Percentiles rank a stretch among this genome's conserved stretches.
Conservation (phyloP, 53 echinoderm and acorn worm genomes). For the Hippasteria phrygiana region DNA sequence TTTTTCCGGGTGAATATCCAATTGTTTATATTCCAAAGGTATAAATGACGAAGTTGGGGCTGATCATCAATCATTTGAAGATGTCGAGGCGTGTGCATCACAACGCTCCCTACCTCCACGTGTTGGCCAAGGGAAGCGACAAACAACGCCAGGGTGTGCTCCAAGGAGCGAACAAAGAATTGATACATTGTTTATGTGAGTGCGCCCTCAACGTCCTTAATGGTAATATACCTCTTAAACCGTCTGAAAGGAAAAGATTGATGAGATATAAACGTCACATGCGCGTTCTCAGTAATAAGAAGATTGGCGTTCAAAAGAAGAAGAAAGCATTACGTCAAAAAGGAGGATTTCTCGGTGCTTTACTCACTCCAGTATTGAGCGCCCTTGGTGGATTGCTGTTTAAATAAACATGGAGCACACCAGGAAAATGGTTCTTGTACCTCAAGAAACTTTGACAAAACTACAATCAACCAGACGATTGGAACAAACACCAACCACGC, state of each 20-base stretch:
- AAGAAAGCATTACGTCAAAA: slow-evolving; percentile 71
- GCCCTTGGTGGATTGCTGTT: slow-evolving; percentile 49
- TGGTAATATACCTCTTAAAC: slow-evolving; percentile 65
- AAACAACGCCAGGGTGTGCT: slow-evolving; percentile 73
- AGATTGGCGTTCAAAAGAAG: slow-evolving; percentile 33
- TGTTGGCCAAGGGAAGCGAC: slow-evolving; percentile 69
- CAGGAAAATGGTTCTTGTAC: slow-evolving; percentile 84
- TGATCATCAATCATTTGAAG: slow-evolving; percentile 8
- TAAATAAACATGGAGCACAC: slow-evolving; percentile 70
- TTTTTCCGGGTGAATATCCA: slow-evolving; percentile 69
- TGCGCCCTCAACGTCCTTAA: slow-evolving; percentile 24
- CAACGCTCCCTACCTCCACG: slow-evolving; percentile 70
- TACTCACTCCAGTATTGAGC: slow-evolving; percentile 45
- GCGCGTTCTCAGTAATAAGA: slow-evolving; percentile 64
- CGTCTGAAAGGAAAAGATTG: slow-evolving; percentile 65
- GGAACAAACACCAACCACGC: slow-evolving; percentile 57
- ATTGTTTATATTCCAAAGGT: slow-evolving; percentile 66
- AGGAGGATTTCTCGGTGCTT: slow-evolving; percentile 72
- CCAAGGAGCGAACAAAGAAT: slow-evolving; percentile 67
- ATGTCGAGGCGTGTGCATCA: slow-evolving; percentile 68
- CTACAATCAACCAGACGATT: slow-evolving; percentile 64
- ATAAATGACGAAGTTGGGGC: not conserved
- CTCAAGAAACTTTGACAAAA: slow-evolving; percentile 59
- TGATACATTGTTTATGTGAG: slow-evolving; percentile 64
- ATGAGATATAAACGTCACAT: slow-evolving; percentile 52